phyloP scores from a whole-genome alignment of 2,797 vertebrate species.

The Ceryle rudis region DNA sequence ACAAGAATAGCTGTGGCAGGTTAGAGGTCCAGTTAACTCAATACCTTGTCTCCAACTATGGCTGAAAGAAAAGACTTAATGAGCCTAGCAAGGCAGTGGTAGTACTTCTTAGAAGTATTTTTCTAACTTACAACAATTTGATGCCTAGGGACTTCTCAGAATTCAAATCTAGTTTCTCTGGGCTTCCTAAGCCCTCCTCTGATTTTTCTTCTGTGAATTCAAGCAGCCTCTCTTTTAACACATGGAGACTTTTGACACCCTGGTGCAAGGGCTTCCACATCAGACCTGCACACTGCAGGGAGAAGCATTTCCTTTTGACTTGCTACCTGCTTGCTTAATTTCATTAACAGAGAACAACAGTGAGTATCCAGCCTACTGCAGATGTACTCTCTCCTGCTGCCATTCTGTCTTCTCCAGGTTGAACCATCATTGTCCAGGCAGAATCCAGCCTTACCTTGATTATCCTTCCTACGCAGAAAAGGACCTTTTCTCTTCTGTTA shows the following conservation, averaged over 20 bases:
- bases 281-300: neutral
- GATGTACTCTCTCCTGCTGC: neutral
- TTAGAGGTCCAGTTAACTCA: neutral
- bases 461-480: neutral
- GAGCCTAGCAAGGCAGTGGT: neutral
- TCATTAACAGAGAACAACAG: neutral
- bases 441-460: neutral
- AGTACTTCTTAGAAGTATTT: neutral
- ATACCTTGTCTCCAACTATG: neutral
- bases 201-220: neutral
- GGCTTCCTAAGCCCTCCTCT: neutral
- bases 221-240: neutral
- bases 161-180: neutral
- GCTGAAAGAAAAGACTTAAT: neutral
- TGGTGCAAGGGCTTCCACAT: neutral
- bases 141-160: neutral
- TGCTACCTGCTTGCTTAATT: neutral
- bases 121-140: neutral
- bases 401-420: rapidly evolving
- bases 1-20: neutral
- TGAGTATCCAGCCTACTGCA: neutral
- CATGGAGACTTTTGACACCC: neutral
- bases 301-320: neutral
- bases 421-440: neutral
- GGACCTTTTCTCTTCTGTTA: neutral